phyloP scores from a whole-genome alignment of 35 echinoderm and acorn worm species.

The Strongylocentrotus purpuratus region DNA sequence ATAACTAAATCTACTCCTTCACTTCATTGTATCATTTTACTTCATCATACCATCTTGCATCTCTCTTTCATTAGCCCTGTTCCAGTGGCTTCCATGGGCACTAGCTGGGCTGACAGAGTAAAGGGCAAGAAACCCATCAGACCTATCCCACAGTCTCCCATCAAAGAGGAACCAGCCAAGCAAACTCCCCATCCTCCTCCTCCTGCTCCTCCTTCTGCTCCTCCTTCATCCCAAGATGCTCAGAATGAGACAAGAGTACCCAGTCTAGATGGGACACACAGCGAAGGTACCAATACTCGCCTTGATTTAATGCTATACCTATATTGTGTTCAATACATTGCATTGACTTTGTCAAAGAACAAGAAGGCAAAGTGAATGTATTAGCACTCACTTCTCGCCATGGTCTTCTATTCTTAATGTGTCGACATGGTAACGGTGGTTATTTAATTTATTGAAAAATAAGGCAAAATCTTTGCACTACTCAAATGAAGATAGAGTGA shows the following conservation, averaged over 20 bases:
- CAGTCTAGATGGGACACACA: slow-evolving; percentile 42
- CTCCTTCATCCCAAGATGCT: background rate
- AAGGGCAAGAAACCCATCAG: slow-evolving; percentile 70
- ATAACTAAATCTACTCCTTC: too few species aligned
- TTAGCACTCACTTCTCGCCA: too few species aligned
- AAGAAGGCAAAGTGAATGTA: too few species aligned
- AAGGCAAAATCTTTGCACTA: too few species aligned
- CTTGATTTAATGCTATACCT: background rate
- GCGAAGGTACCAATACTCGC: slow-evolving; percentile 33
- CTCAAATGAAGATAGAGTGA: too few species aligned
- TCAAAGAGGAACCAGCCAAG: slow-evolving; percentile 1
- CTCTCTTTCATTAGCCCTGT: slow-evolving; percentile 51
- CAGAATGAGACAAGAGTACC: background rate
- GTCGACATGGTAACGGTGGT: too few species aligned
- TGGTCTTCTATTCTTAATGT: too few species aligned
- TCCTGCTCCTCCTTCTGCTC: background rate
- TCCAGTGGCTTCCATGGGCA: slow-evolving; percentile 52
- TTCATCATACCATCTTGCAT: too few species aligned
- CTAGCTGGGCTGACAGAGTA: slow-evolving; percentile 93
- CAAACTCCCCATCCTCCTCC: background rate
- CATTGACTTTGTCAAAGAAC: too few species aligned
- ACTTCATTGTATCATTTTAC: too few species aligned
- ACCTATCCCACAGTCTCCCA: slow-evolving; percentile 21
- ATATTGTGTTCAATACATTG: too few species aligned
- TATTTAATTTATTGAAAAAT: too few species aligned